A percentile compares a stretch with the other conserved stretches of the same genome.
phyloP scores from a whole-genome alignment of 2,797 vertebrate genomes.

The Neoniphon sammara region DNA sequence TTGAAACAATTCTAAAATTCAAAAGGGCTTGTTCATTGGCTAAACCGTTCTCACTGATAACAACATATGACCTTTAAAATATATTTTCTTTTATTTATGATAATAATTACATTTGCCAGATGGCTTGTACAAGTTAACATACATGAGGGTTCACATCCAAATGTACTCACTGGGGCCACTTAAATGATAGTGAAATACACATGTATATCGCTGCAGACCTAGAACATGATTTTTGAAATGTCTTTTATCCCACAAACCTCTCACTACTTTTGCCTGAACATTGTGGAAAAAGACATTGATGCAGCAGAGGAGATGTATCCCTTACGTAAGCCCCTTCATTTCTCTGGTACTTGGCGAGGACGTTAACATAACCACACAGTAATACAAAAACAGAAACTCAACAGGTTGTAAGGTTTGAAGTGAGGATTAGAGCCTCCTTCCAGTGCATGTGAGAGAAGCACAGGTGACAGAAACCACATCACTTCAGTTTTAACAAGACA shows the following conservation, averaged over 20 bases:
- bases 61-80: slow-evolving; percentile 35
- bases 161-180: neutral
- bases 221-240: neutral
- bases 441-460: slow-evolving; percentile 15
- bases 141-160: neutral
- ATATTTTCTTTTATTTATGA: slow-evolving; percentile 40
- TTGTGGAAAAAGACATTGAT: neutral
- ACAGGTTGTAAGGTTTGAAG: neutral
- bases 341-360: slow-evolving; percentile 3
- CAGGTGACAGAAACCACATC: slow-evolving; percentile 7
- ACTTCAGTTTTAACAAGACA: slow-evolving; percentile 2
- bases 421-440: slow-evolving; percentile 5
- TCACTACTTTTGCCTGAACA: neutral
- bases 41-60: neutral
- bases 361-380: slow-evolving; percentile 1
- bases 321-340: too few relatives aligned
- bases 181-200: slow-evolving; percentile 1
- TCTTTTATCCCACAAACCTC: neutral
- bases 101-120: slow-evolving; percentile 33
- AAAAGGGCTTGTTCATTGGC: neutral
- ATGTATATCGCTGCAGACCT: neutral
- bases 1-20: slow-evolving; percentile 24
- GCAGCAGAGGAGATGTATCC: too few relatives aligned
- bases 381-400: slow-evolving; percentile 2
- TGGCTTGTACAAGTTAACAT: slow-evolving; percentile 6